Percentiles rank a stretch among this genome's conserved stretches.
These are phyloP conservation scores for Belgica antarctica DNA, from an alignment of 2,888 invertebrate genomes.

Conservation along the genomic window DNA sequence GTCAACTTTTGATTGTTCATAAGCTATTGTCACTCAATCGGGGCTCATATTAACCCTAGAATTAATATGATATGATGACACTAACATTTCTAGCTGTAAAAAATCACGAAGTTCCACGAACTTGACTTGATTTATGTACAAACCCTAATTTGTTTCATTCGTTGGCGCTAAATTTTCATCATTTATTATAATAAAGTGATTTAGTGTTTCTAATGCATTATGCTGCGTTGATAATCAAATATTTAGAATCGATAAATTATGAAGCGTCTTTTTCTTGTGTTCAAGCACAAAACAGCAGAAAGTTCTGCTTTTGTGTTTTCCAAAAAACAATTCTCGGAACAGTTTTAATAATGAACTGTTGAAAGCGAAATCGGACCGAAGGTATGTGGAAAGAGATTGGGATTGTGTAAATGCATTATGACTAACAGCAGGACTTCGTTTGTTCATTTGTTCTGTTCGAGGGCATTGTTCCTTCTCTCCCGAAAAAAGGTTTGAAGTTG, in stretches of 20 bases:
- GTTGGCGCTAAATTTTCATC: slow-evolving; percentile 43
- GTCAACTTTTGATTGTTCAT: too few species aligned
- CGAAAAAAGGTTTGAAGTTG: too few species aligned
- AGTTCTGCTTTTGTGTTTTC: background rate
- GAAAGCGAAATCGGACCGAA: slow-evolving; percentile 4
- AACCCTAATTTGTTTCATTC: slow-evolving; percentile 13
- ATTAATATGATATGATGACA: too few species aligned
- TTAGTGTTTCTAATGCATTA: slow-evolving; percentile 24
- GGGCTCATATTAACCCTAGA: too few species aligned
- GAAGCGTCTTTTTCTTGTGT: slow-evolving; percentile 12
- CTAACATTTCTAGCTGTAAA: too few species aligned
- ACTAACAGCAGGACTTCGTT: slow-evolving; percentile 37
- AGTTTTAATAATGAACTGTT: slow-evolving; percentile 39
- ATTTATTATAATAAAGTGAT: slow-evolving; percentile 42
- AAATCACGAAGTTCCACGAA: too few species aligned
- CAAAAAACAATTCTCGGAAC: slow-evolving; percentile 34
- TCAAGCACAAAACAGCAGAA: background rate
- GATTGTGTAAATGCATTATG: slow-evolving; percentile 39
- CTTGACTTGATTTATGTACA: too few species aligned
- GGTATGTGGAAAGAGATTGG: background rate
- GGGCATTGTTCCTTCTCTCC: background rate
- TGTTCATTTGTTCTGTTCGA: slow-evolving; percentile 12
- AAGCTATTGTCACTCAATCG: too few species aligned
- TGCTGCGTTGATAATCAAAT: slow-evolving; percentile 42
- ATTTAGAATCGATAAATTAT: slow-evolving; percentile 43